Conservation (phyloP, 2,113 vertebrate genomes). For the Daubentonia madagascariensis region DNA sequence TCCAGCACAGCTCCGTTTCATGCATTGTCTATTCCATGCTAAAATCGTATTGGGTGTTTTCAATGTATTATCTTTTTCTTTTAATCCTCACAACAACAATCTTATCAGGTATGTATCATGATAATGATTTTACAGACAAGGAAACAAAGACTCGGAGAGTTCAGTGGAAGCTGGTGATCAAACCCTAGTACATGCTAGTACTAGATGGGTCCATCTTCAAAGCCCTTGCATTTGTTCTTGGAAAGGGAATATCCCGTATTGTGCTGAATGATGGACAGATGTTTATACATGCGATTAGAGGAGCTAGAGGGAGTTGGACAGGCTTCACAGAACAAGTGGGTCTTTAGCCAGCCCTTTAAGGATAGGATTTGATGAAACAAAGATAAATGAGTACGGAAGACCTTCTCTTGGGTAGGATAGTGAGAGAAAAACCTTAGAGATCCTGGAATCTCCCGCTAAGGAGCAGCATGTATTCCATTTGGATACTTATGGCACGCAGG, state of each 20-base stretch:
- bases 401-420: background rate
- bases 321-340: background rate
- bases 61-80: background rate
- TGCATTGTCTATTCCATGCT: background rate
- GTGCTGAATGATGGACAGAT: fast-evolving
- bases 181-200: too few relatives aligned
- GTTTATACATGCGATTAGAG: background rate
- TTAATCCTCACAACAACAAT: background rate
- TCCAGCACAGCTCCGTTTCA: background rate
- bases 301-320: background rate
- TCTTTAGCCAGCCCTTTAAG: background rate
- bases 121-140: too few relatives aligned
- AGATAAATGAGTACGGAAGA: background rate
- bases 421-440: background rate
- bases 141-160: background rate
- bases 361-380: too few relatives aligned
- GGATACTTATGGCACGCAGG: background rate
- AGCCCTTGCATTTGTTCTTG: background rate
- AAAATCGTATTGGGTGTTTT: background rate
- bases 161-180: background rate
- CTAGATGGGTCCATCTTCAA: background rate
- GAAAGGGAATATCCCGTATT: too few relatives aligned
- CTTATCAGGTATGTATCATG: background rate
- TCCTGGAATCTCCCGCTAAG: background rate
- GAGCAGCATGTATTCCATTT: too few relatives aligned